A percentile compares a stretch with the other conserved stretches of the same genome.
Conservation (phyloP, 2,797 vertebrate species). For the Lerista edwardsae region DNA sequence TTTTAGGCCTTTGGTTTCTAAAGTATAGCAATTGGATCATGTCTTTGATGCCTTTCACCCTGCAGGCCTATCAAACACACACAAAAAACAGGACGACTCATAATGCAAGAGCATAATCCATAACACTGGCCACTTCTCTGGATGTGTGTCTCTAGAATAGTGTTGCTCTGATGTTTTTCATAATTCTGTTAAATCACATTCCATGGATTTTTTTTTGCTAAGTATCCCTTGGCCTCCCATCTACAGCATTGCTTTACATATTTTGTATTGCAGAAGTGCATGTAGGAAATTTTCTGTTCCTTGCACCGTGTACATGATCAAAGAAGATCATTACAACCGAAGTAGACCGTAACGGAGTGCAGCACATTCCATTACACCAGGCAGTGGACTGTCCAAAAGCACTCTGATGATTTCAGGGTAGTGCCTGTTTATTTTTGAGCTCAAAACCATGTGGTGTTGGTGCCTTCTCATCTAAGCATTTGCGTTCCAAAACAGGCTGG, state of each 20-base stretch:
- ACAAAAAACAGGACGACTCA: background rate
- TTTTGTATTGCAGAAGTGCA: constrained; percentile 7
- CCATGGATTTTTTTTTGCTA: background rate
- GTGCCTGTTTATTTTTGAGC: background rate
- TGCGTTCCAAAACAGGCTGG: constrained; percentile 27
- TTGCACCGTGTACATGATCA: background rate
- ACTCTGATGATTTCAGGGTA: background rate
- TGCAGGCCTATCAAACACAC: background rate
- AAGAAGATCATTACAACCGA: background rate
- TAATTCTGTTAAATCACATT: background rate
- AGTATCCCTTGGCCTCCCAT: accelerated
- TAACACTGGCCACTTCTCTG: background rate
- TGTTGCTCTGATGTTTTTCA: background rate
- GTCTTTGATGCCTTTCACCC: constrained; percentile 59
- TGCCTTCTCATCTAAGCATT: constrained; percentile 16
- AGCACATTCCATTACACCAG: background rate
- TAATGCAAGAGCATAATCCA: background rate
- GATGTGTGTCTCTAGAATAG: background rate
- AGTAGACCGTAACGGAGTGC: background rate
- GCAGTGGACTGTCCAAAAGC: background rate
- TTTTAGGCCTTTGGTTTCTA: constrained; percentile 39
- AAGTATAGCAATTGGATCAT: constrained; percentile 33
- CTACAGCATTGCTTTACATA: accelerated
- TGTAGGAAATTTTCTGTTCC: background rate
- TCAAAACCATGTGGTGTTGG: background rate